phyloP scores from a whole-genome alignment of 2,888 invertebrate species.

The Stenodema calcarata region DNA sequence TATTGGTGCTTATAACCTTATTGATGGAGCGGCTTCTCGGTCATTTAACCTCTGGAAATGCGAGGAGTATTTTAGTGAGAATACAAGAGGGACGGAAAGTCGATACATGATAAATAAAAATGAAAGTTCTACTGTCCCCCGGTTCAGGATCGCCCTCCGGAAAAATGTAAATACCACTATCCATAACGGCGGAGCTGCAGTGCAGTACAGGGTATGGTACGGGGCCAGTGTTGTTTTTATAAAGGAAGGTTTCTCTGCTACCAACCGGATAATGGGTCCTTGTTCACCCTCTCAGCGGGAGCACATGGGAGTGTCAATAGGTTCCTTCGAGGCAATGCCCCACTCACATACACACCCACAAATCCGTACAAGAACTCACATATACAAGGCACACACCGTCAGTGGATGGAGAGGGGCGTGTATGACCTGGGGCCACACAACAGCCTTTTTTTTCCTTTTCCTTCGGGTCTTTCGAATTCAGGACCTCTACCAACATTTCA shows the following conservation, averaged over 20 bases:
- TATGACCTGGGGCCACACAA: not conserved
- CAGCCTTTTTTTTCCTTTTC: not conserved
- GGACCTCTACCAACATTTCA: not conserved
- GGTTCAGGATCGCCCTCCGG: not conserved
- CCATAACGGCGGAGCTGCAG: not conserved
- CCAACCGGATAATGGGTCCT: not conserved
- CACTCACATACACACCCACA: not conserved
- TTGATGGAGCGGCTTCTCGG: too few relatives aligned
- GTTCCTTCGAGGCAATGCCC: not conserved
- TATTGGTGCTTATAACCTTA: too few relatives aligned
- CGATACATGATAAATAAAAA: not conserved
- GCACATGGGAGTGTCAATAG: not conserved
- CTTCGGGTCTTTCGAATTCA: not conserved
- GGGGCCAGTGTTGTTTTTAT: not conserved
- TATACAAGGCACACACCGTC: not conserved
- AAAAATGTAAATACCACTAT: not conserved
- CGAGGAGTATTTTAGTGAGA: not conserved
- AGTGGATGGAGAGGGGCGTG: not conserved
- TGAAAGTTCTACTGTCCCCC: not conserved
- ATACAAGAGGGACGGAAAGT: not conserved
- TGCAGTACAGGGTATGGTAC: too few relatives aligned
- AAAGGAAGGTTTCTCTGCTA: not conserved
- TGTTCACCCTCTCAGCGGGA: not conserved
- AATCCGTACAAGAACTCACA: not conserved
- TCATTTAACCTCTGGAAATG: too few relatives aligned